Conservation (phyloP, 2,113 vertebrate species). For the Hemiscyllium ocellatum region DNA sequence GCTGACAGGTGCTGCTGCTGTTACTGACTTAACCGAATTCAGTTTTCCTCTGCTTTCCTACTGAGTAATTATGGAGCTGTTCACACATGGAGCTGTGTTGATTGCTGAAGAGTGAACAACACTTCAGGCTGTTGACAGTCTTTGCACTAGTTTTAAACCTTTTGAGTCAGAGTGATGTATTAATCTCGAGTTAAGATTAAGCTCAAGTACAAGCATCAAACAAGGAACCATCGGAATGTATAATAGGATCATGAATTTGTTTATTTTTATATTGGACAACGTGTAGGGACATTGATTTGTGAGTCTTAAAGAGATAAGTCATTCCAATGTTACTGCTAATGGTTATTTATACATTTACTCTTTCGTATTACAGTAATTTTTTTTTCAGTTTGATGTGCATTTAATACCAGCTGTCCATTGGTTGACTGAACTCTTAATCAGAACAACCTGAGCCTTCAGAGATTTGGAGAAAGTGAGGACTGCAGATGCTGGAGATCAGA, state of each 20-base stretch:
- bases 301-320: neutral
- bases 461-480: neutral
- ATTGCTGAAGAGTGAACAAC: neutral
- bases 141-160: neutral
- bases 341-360: neutral
- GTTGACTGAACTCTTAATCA: neutral
- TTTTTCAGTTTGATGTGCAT: neutral
- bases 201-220: neutral
- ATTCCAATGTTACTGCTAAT: neutral
- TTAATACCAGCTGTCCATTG: neutral
- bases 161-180: neutral
- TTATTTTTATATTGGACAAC: too few species aligned
- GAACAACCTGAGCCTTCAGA: neutral
- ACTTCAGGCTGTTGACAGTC: neutral
- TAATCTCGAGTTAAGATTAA: neutral
- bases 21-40: neutral
- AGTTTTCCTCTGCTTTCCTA: neutral
- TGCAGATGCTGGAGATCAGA: too few species aligned
- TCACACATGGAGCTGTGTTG: neutral
- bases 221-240: neutral
- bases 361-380: neutral
- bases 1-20: neutral
- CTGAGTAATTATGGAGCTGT: neutral
- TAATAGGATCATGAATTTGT: neutral
- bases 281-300: neutral